phyloP scores from a whole-genome alignment of 1,140 invertebrate species.

The Aphelenchoides fujianensis region DNA sequence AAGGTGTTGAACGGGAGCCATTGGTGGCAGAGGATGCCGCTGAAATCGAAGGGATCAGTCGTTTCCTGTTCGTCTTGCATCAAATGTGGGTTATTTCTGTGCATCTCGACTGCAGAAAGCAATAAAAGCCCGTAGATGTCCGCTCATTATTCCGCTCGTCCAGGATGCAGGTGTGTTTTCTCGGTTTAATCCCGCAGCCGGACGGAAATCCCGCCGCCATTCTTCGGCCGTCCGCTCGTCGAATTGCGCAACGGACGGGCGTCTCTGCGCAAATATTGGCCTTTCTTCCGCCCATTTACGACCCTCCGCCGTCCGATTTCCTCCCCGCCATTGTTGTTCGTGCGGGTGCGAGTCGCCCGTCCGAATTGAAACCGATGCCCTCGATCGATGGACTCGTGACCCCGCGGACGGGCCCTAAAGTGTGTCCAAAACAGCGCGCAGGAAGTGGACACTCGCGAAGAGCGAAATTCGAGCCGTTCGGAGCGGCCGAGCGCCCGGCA shows the following conservation, averaged over 20 bases:
- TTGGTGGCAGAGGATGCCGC: conserved; percentile 18
- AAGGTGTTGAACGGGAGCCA: conserved; percentile 20
- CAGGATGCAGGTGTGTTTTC: conserved; percentile 3
- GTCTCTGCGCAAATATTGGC: background rate
- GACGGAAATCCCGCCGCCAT: background rate
- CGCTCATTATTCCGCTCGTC: conserved; percentile 1
- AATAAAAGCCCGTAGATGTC: too few relatives aligned
- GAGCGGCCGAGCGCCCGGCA: background rate
- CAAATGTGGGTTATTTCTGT: too few relatives aligned
- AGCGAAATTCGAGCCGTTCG: background rate
- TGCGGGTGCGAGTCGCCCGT: background rate
- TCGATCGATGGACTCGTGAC: too few relatives aligned
- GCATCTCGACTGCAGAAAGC: too few relatives aligned
- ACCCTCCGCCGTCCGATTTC: background rate
- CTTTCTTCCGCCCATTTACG: background rate
- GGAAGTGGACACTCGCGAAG: background rate
- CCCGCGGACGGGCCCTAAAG: too few relatives aligned
- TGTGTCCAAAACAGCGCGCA: too few relatives aligned
- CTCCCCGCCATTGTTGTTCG: background rate
- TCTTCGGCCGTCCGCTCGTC: background rate
- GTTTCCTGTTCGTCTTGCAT: too few relatives aligned
- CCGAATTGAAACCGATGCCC: background rate
- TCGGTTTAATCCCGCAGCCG: background rate
- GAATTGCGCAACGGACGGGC: background rate
- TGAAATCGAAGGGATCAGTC: conserved; percentile 7